phyloP scores from a whole-genome alignment of 2,888 invertebrate genomes.

The Leucoma salicis region DNA sequence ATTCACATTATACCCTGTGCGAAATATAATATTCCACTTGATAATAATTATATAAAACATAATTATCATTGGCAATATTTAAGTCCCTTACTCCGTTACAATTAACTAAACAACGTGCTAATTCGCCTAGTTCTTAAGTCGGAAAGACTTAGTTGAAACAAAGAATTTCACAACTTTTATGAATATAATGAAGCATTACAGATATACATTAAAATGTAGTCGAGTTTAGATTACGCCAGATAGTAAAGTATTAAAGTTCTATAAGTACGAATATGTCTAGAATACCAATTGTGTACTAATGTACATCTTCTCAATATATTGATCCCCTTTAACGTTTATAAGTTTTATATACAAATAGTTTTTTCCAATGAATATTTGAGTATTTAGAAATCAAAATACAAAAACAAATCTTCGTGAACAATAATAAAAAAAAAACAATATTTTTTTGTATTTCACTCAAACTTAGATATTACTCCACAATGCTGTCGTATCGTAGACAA shows the following conservation, averaged over 20 bases:
- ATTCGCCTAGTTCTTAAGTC: slow-evolving; percentile 53
- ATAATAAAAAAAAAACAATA: slow-evolving; percentile 28
- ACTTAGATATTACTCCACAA: slow-evolving; percentile 27
- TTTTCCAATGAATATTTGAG: slow-evolving; percentile 46
- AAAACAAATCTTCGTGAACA: slow-evolving; percentile 32
- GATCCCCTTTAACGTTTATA: slow-evolving; percentile 79
- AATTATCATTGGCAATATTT: slow-evolving; percentile 67
- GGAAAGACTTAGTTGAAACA: slow-evolving; percentile 37
- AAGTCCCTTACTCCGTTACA: slow-evolving; percentile 75
- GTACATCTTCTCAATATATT: slow-evolving; percentile 78
- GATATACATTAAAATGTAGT: slow-evolving; percentile 55
- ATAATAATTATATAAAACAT: slow-evolving; percentile 66
- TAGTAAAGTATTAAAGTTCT: slow-evolving; percentile 66
- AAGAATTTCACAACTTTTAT: slow-evolving; percentile 51
- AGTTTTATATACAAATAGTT: slow-evolving; percentile 77
- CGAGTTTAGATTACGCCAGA: slow-evolving; percentile 58
- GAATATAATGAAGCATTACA: slow-evolving; percentile 54
- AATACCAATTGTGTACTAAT: slow-evolving; percentile 78
- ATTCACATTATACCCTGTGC: slow-evolving; percentile 79
- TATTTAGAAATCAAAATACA: slow-evolving; percentile 54
- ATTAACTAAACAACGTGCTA: slow-evolving; percentile 62
- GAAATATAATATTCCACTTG: slow-evolving; percentile 66
- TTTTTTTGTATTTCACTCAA: slow-evolving; percentile 20
- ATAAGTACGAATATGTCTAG: slow-evolving; percentile 75
- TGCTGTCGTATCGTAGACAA: slow-evolving; percentile 54